Percentiles rank a stretch among this genome's conserved stretches.
Conservation (phyloP, 2,888 invertebrate genomes). For the Melinopterus prodromus region DNA sequence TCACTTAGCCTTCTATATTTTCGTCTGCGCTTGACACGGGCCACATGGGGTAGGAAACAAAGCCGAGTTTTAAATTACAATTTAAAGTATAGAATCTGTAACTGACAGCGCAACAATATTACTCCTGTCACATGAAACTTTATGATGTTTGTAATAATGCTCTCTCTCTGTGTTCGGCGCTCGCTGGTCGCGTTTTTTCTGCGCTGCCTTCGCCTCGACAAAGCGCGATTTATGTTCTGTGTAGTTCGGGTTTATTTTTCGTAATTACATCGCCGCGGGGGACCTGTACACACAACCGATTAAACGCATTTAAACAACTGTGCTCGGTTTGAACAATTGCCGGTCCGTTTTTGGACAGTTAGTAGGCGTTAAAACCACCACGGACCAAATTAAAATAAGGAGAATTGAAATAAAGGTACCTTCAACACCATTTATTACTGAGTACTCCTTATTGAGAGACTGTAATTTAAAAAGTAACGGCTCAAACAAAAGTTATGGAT, state of each 20-base stretch:
- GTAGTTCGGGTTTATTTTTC: conserved; percentile 27
- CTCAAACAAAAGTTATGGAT: not conserved
- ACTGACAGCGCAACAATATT: conserved; percentile 53
- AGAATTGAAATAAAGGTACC: not conserved
- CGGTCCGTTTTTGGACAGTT: not conserved
- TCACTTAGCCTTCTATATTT: conserved; percentile 49
- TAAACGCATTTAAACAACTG: conserved; percentile 21
- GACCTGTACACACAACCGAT: conserved; percentile 23
- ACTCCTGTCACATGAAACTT: conserved; percentile 54
- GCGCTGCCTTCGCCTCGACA: conserved; percentile 6
- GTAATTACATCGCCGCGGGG: conserved; percentile 21
- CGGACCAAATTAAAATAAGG: not conserved
- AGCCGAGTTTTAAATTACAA: conserved; percentile 54
- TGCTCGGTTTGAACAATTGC: not conserved
- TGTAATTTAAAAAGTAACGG: not conserved
- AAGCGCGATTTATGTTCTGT: conserved; percentile 21
- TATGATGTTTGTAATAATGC: conserved; percentile 55
- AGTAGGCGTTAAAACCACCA: not conserved
- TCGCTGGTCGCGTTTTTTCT: conserved; percentile 17
- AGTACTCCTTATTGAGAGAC: not conserved
- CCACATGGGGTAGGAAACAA: conserved; percentile 54
- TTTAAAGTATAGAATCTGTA: conserved; percentile 53
- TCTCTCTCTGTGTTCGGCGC: conserved; percentile 48
- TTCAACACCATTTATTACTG: not conserved
- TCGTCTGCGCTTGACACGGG: conserved; percentile 52